Evolutionary conservation across 2,113 vertebrate species (phyloP).

Genomic region (Melanerpes aurifrons): DNA sequence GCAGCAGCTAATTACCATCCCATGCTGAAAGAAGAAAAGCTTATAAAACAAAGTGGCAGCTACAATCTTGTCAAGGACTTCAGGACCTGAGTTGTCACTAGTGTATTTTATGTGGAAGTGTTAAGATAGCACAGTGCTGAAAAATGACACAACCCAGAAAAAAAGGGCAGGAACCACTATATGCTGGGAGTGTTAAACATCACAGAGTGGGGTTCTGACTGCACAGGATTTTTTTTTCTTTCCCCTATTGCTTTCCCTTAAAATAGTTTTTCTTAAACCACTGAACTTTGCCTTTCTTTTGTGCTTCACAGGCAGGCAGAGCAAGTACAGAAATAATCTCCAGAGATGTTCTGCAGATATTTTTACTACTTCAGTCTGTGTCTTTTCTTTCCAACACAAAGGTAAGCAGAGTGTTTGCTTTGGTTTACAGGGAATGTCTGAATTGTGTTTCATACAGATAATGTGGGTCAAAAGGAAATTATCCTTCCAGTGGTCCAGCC

Average conservation of each 20-base stretch:
- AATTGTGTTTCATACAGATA: not conserved
- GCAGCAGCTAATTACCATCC: not conserved
- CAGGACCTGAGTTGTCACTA: not conserved
- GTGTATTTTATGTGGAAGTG: not conserved
- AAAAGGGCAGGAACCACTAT: not conserved
- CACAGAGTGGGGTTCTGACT: not conserved
- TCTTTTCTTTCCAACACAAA: constrained; percentile 62
- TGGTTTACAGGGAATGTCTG: not conserved
- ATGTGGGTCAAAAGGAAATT: not conserved
- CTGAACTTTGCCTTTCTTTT: not conserved
- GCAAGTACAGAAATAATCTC: not conserved
- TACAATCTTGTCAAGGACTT: not conserved
- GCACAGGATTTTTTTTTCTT: not conserved
- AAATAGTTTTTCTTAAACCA: not conserved
- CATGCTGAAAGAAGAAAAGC: not conserved
- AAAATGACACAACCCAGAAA: not conserved
- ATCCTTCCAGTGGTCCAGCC: not conserved
- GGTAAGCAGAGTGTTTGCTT: constrained; percentile 42
- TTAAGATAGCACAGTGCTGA: not conserved
- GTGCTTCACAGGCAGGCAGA: constrained; percentile 45
- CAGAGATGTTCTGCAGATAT: constrained; percentile 63
- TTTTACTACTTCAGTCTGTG: constrained; percentile 46
- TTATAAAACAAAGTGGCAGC: not conserved
- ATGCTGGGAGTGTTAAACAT: not conserved
- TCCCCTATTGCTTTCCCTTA: not conserved